Evolutionary conservation across 2,113 vertebrate genomes (phyloP).

Genomic region (Recurvirostra avosetta): DNA sequence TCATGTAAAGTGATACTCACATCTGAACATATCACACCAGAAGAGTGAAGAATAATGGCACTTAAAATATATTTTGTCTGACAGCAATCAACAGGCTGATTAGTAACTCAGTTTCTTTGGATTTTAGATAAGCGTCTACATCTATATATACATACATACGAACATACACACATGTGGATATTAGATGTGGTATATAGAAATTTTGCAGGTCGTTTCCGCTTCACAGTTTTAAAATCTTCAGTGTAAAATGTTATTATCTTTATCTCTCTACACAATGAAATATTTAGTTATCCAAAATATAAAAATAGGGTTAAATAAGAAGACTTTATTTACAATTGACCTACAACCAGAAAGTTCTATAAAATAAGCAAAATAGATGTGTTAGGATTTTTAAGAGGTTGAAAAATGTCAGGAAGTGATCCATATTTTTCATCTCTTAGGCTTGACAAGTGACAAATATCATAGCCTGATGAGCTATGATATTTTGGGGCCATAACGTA

Average conservation of each 20-base stretch:
- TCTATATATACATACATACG: neutral
- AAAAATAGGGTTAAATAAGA: neutral
- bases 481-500: neutral
- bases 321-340: neutral
- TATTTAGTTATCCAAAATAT: neutral
- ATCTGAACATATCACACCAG: conserved; percentile 34
- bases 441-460: neutral
- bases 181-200: neutral
- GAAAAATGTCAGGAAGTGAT: neutral
- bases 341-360: neutral
- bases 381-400: neutral
- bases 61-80: conserved; percentile 13
- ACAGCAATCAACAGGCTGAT: conserved; percentile 10
- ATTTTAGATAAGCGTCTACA: conserved; percentile 11
- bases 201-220: neutral
- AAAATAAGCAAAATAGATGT: neutral
- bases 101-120: neutral
- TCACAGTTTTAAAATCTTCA: neutral
- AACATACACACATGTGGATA: neutral
- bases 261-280: neutral
- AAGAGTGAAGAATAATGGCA: conserved; percentile 58
- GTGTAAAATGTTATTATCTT: neutral
- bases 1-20: conserved; percentile 37
- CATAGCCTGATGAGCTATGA: neutral
- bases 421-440: neutral